Evolutionary conservation across 1,140 invertebrate species (phyloP).

Genomic region (Acromyrmex heyeri): DNA sequence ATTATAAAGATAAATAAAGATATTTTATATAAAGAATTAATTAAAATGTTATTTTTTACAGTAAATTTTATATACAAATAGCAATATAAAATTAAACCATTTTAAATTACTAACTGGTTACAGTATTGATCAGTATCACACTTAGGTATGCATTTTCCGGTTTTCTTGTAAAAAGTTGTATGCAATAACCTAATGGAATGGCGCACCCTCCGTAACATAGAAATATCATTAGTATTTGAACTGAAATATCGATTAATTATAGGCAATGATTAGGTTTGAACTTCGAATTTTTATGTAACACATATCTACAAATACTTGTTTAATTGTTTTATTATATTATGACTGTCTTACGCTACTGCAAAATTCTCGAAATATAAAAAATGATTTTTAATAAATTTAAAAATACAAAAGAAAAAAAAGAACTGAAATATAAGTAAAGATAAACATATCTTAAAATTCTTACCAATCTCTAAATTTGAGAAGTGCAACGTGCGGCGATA

Average conservation of each 20-base stretch:
- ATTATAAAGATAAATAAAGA: conserved; percentile 1
- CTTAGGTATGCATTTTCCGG: conserved; percentile 62
- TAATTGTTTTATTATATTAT: background rate
- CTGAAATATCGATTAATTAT: conserved; percentile 51
- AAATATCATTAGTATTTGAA: conserved; percentile 61
- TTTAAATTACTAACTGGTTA: conserved; percentile 50
- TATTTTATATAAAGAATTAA: background rate
- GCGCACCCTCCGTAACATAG: conserved; percentile 65
- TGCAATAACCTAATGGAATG: conserved; percentile 69
- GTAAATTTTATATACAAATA: background rate
- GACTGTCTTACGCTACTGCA: background rate
- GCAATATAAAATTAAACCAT: background rate
- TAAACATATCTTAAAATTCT: background rate
- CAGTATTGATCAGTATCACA: conserved; percentile 64
- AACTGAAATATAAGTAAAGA: background rate
- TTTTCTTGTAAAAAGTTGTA: conserved; percentile 65
- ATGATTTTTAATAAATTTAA: background rate
- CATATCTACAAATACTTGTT: background rate
- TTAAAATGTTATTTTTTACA: conserved; percentile 2
- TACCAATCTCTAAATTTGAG: conserved; percentile 24
- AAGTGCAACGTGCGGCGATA: conserved; percentile 17
- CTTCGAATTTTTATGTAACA: background rate
- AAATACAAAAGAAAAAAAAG: background rate
- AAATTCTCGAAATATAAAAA: background rate
- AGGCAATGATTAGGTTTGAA: background rate